phyloP scores from a whole-genome alignment of 53 echinoderm and acorn worm species.

The Pentamera pediparva region DNA sequence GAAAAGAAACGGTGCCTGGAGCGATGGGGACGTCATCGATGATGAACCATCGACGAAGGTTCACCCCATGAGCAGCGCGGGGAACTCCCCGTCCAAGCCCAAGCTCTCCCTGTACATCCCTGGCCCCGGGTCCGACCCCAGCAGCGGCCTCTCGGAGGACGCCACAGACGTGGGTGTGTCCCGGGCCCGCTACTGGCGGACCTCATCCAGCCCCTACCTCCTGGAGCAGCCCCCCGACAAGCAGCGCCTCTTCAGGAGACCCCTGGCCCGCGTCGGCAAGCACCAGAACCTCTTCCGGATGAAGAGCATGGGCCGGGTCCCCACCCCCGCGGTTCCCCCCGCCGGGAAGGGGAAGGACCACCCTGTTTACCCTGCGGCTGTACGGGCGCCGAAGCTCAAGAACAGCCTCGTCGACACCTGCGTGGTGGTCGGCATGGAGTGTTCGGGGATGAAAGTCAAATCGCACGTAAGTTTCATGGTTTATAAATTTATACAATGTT shows the following conservation, averaged over 20 bases:
- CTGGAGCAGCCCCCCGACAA: neutral
- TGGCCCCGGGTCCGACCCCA: neutral
- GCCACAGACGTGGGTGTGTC: constrained; percentile 18
- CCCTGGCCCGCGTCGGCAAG: neutral
- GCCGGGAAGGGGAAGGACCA: neutral
- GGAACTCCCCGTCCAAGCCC: neutral
- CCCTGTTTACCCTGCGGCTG: no score
- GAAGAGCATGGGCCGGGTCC: constrained; percentile 20
- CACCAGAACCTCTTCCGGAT: constrained; percentile 27
- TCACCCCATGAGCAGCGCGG: neutral
- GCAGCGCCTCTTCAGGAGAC: neutral
- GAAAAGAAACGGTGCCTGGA: neutral
- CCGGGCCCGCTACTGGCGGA: constrained; percentile 14
- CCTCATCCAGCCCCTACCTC: constrained; percentile 4
- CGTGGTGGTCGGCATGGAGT: constrained; percentile 81
- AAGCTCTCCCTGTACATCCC: constrained; percentile 29
- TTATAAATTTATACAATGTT: no score
- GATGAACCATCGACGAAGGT: neutral
- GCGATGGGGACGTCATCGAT: neutral
- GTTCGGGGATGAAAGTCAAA: constrained; percentile 69
- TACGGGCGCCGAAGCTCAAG: constrained; percentile 60
- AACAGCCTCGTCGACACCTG: constrained; percentile 80
- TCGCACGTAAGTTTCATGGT: constrained; percentile 33
- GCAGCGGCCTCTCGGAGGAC: neutral
- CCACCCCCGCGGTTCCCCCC: neutral